phyloP scores from a whole-genome alignment of 2,113 vertebrate species.

The Calypte anna region DNA sequence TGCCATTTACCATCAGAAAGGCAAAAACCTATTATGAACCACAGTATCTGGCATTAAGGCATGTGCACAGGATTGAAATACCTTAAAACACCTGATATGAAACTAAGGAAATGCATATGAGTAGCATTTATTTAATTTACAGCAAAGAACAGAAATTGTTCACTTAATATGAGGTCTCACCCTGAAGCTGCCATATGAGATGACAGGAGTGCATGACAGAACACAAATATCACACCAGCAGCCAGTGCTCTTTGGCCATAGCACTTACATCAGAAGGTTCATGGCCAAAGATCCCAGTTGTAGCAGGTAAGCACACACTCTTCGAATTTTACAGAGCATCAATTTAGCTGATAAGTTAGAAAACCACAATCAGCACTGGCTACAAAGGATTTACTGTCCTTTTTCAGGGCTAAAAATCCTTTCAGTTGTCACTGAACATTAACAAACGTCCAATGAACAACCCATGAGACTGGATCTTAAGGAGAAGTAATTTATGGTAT shows the following conservation, averaged over 20 bases:
- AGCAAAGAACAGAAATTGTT: neutral
- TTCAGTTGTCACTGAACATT: neutral
- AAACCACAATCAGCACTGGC: neutral
- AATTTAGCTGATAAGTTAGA: neutral
- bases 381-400: neutral
- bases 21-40: neutral
- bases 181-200: neutral
- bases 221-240: neutral
- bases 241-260: neutral
- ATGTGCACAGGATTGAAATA: neutral
- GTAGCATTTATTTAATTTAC: neutral
- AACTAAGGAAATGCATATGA: neutral
- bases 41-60: neutral
- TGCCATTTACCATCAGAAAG: neutral
- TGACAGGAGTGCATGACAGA: neutral
- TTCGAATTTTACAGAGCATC: neutral
- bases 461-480: neutral
- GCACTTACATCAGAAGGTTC: neutral
- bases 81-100: neutral
- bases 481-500: neutral
- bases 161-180: neutral
- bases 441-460: neutral
- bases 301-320: neutral
- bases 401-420: neutral
- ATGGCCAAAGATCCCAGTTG: neutral